Conservation (phyloP, 1,140 invertebrate species). For the Oscheius sp. region DNA sequence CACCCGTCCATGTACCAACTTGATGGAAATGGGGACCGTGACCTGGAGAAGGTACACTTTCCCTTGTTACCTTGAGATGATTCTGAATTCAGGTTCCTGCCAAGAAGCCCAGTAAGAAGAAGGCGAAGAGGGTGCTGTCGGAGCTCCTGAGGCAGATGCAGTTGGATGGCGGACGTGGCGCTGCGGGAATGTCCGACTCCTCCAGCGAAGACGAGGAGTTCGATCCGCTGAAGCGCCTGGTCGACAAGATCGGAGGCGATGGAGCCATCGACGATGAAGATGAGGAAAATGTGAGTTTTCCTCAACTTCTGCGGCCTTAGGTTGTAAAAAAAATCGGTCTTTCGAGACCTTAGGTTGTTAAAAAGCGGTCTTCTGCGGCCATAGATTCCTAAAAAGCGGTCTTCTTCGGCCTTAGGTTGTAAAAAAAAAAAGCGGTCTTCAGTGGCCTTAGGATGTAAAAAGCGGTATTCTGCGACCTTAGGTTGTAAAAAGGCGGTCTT, state of each 20-base stretch:
- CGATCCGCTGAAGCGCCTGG: slow-evolving; percentile 35
- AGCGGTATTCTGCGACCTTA: no score
- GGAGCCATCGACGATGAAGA: slow-evolving; percentile 28
- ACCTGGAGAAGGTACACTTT: slow-evolving; percentile 2
- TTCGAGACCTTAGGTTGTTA: no score
- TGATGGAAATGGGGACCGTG: slow-evolving; percentile 58
- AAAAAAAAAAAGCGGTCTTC: no score
- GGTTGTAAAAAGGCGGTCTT: no score
- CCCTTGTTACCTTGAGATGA: background rate
- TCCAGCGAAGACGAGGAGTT: slow-evolving; percentile 49
- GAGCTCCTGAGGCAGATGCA: slow-evolving; percentile 26
- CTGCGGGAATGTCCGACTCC: slow-evolving; percentile 48
- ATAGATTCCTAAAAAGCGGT: no score
- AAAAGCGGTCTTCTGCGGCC: no score
- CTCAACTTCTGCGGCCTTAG: no score
- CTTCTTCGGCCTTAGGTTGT: no score
- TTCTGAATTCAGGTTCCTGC: background rate
- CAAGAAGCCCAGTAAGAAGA: background rate
- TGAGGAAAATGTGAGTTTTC: no score
- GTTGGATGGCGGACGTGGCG: slow-evolving; percentile 49
- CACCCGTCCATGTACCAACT: slow-evolving; percentile 20
- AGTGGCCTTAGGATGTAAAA: no score
- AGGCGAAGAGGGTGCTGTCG: slow-evolving; percentile 11
- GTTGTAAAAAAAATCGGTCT: no score
- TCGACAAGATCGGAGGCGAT: slow-evolving; percentile 26